Base-by-base conservation (phyloP, 2,888 invertebrate species). In the Tolmerus cingulatus region DNA sequence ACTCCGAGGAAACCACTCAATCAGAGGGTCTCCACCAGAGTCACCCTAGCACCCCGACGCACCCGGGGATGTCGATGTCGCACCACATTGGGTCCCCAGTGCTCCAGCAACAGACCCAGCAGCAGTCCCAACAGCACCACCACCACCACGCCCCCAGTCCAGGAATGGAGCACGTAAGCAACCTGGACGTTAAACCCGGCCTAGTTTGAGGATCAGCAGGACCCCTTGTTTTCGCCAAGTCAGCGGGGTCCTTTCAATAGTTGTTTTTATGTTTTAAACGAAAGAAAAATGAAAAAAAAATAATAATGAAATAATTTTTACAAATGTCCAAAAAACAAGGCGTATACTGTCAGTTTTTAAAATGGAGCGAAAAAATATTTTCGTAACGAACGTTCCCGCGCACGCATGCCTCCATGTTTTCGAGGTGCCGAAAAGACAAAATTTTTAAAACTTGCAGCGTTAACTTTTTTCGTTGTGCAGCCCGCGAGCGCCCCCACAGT, bases 1-100 rank as follows among this genome's bases (percentile, higher is more conserved):
- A 97, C 93, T 97, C 97, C 88, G 97, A 97, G 93, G 97, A 97
- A 94, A 97, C 96, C 93, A 96, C 96, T 92, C 96, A 96, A 90
- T 91, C 92, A 46, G 91, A 87, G n/a, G 79, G 79, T 79, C 14
- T 88, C 46, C 87, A 88, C 78, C 89, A 89, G 86, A 88, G 86
- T 90, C 92, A 92, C 90, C 92, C 92, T 87, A 92, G 92, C 87
- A 92, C 92, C 87, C 92, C 92, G 74, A 92, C 91, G 87, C 92
- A 93, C 90, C 92, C 91, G 90, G 92, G 91, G 88, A 92, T 92
- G 90, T 88, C 92, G 88, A 91, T 91, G 88, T 91, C 92, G 88
- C 90, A 92, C 88, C 92, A 93, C 90, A 91, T 92, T 89, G 91
- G 91, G 82, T 92, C 93, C 86, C 93, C 92, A 82, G 91, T 91